Evolutionary conservation across 2,113 vertebrate species (phyloP).

Genomic region (Prochilodus magdalenae): DNA sequence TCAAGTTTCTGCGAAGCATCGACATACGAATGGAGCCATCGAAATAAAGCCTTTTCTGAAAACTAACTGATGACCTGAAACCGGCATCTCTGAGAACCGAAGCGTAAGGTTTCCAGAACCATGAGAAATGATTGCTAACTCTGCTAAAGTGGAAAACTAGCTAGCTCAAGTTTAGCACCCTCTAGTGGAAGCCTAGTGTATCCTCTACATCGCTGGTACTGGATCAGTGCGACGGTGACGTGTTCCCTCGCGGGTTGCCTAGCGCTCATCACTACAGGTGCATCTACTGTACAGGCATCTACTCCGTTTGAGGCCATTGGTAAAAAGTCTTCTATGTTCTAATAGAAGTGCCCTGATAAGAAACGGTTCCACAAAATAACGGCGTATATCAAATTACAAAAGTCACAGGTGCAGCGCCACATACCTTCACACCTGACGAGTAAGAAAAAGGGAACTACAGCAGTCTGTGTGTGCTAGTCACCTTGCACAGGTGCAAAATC

Average conservation of each 20-base stretch:
- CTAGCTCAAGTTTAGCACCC: neutral
- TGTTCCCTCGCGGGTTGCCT: neutral
- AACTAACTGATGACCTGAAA: too few relatives aligned
- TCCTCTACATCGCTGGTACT: neutral
- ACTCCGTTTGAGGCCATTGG: conserved; percentile 7
- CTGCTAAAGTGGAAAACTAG: too few relatives aligned
- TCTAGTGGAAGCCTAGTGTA: neutral
- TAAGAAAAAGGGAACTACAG: neutral
- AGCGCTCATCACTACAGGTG: neutral
- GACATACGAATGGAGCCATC: too few relatives aligned
- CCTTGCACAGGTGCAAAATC: conserved; percentile 4
- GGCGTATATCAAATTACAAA: conserved; percentile 30
- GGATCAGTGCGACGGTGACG: neutral
- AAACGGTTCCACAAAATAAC: neutral
- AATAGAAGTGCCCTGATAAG: conserved; percentile 40
- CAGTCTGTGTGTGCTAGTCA: neutral
- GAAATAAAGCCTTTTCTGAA: neutral
- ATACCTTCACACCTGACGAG: conserved; percentile 12
- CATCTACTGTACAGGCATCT: neutral
- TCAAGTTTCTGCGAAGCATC: too few relatives aligned
- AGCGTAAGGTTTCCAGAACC: neutral
- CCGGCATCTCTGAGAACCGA: neutral
- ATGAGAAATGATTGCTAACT: too few relatives aligned
- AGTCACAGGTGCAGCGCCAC: conserved; percentile 25
- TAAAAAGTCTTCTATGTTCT: neutral